Evolutionary conservation across 1,140 invertebrate genomes (phyloP), one percentile per base, ranked within the genome.

Genomic region (Diploscapter pachys): DNA sequence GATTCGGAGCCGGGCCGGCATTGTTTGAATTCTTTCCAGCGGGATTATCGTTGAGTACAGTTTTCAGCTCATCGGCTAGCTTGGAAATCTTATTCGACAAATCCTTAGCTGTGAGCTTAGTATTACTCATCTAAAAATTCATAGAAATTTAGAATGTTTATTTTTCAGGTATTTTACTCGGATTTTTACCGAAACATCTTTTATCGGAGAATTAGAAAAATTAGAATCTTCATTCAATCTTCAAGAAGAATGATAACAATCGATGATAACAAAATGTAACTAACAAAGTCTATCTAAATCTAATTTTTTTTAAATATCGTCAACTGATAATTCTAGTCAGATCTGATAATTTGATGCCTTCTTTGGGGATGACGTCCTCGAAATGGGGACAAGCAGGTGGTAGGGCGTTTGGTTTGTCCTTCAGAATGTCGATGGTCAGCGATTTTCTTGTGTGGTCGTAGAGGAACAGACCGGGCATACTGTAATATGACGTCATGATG

Each of bases 391-490:
- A 76, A 4, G 4, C 54, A 31, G 80, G 80, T 3, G 80, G 80
- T 3, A 81, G 59, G 50, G 80, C 80, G 54, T 82, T 77, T 31
- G 68, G 73, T 54, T 68, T 63, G 52, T 72, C 69, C 9, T 71
- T 53, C 2, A 81, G 72, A 52, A 57, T 62, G 51, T 77, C 81
- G 3, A 81, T 52, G 4, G 79, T 81, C 52, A 63, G 57, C 3
- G 77, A 63, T 49, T 64, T 63, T 53, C 78, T 63, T 2, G 65
- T 72, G 61, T 78, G 74, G 67, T 82, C 76, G 61, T 78, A 85
- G 4, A 72, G 52, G 56, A 83, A 83, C 55, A 83, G 65, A 2
- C 81, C 81, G 13, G 81, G 81, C 31, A 72, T 72, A 75, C 82
- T 84, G 62, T 53, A 83, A 81, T 68, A 4, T 8, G 56, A 74